These are phyloP conservation scores for Ctenochaetus hawaiiensis DNA, from an alignment of 2,797 vertebrate genomes.

Conservation along the genomic window DNA sequence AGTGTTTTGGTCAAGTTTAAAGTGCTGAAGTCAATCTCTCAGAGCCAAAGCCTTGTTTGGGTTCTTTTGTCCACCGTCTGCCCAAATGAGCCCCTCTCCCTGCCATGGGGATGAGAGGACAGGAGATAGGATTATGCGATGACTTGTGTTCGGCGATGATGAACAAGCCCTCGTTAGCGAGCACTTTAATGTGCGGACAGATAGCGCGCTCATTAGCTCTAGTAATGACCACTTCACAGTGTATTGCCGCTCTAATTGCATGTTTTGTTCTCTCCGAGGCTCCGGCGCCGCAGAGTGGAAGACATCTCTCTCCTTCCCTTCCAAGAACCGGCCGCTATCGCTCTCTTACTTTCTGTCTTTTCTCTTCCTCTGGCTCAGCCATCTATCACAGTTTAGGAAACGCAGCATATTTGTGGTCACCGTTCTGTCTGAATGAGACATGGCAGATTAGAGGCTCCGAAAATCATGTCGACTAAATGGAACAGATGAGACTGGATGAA, in stretches of 20 bases:
- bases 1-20: constrained; percentile 49
- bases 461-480: constrained; percentile 69
- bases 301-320: constrained; percentile 61
- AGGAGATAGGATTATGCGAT: constrained; percentile 84
- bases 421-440: constrained; percentile 64
- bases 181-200: constrained; percentile 84
- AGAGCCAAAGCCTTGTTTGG: constrained; percentile 57
- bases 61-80: constrained; percentile 59
- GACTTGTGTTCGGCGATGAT: constrained; percentile 85
- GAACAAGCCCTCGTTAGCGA: constrained; percentile 87
- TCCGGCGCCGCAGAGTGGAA: constrained; percentile 53
- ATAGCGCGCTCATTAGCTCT: constrained; percentile 86
- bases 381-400: constrained; percentile 70
- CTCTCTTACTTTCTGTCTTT: constrained; percentile 61
- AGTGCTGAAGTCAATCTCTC: constrained; percentile 22
- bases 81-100: constrained; percentile 68
- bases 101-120: constrained; percentile 71
- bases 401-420: constrained; percentile 62
- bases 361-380: constrained; percentile 49
- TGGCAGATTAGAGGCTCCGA: constrained; percentile 65
- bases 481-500: constrained; percentile 76
- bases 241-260: constrained; percentile 82
- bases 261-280: constrained; percentile 81
- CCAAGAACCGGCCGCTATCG: constrained; percentile 58
- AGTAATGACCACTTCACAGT: constrained; percentile 85